Evolutionary conservation across 35 echinoderm and acorn worm genomes (phyloP).

Genomic region (Acanthaster planci): DNA sequence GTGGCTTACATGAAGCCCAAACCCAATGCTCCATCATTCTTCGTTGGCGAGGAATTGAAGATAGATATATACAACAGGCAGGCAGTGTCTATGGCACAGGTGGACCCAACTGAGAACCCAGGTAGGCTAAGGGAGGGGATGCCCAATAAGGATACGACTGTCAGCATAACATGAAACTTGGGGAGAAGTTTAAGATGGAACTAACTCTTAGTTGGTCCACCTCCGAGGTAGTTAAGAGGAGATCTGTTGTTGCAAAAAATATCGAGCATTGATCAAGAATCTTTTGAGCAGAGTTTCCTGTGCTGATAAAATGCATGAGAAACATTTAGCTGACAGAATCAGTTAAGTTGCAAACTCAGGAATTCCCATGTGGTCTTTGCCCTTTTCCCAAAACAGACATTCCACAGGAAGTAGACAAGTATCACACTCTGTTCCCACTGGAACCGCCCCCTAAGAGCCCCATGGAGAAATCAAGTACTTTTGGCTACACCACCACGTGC

Average conservation of each 20-base stretch:
- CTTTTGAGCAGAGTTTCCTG: no score
- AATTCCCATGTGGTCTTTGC: no score
- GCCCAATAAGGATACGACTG: no score
- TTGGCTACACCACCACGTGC: conserved; percentile 94
- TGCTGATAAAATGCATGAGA: no score
- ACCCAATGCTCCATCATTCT: conserved; percentile 86
- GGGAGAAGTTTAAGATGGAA: no score
- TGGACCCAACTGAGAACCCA: conserved; percentile 70
- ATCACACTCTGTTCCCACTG: conserved; percentile 87
- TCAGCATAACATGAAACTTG: no score
- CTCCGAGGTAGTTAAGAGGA: no score
- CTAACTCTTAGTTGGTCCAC: no score
- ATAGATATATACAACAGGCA: conserved; percentile 82
- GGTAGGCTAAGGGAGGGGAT: conserved; percentile 39
- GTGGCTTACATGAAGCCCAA: conserved; percentile 89
- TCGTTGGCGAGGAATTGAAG: conserved; percentile 83
- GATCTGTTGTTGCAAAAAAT: no score
- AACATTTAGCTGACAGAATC: no score
- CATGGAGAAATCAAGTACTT: conserved; percentile 98
- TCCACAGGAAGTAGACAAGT: conserved; percentile 91
- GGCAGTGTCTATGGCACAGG: conserved; percentile 69
- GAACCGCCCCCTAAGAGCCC: conserved; percentile 82
- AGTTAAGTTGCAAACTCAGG: no score
- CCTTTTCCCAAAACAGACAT: conserved; percentile 50
- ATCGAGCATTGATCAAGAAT: neutral